A percentile compares a stretch with the other conserved stretches of the same genome.
Conservation (phyloP, 2,888 invertebrate species). For the Thalpophila matura region DNA sequence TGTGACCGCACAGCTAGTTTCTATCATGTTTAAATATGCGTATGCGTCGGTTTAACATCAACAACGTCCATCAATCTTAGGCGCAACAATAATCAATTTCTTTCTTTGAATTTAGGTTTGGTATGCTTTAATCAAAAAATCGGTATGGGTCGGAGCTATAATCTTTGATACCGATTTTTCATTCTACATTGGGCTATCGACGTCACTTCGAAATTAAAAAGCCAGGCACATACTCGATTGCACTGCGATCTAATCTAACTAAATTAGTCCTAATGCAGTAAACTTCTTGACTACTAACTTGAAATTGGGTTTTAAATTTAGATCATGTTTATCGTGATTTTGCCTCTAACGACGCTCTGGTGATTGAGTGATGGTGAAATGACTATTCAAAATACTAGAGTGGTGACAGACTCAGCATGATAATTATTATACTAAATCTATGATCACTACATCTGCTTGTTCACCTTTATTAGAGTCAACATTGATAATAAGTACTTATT, state of each 20-base stretch:
- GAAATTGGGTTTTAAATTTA: conserved; percentile 29
- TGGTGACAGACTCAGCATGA: too few relatives aligned
- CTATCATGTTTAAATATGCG: not conserved
- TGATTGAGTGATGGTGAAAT: too few relatives aligned
- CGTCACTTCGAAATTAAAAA: conserved; percentile 31
- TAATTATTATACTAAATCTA: too few relatives aligned
- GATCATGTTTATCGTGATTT: conserved; percentile 7
- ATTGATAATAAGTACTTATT: too few relatives aligned
- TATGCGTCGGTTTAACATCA: not conserved
- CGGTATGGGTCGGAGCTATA: not conserved
- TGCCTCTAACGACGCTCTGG: too few relatives aligned
- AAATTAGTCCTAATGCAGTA: conserved; percentile 41
- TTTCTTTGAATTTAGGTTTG: too few relatives aligned
- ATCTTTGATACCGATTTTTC: conserved; percentile 2
- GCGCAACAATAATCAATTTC: too few relatives aligned
- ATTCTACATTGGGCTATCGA: not conserved
- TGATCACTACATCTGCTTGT: too few relatives aligned
- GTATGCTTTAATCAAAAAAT: too few relatives aligned
- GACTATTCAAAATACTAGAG: too few relatives aligned
- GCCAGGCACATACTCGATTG: conserved; percentile 15
- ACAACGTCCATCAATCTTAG: too few relatives aligned
- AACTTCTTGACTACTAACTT: conserved; percentile 15
- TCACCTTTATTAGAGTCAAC: too few relatives aligned
- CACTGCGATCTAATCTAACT: conserved; percentile 40
- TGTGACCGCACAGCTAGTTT: not conserved